Evolutionary conservation across 2,888 invertebrate genomes (phyloP).

Genomic region (Epinotia demarniana): DNA sequence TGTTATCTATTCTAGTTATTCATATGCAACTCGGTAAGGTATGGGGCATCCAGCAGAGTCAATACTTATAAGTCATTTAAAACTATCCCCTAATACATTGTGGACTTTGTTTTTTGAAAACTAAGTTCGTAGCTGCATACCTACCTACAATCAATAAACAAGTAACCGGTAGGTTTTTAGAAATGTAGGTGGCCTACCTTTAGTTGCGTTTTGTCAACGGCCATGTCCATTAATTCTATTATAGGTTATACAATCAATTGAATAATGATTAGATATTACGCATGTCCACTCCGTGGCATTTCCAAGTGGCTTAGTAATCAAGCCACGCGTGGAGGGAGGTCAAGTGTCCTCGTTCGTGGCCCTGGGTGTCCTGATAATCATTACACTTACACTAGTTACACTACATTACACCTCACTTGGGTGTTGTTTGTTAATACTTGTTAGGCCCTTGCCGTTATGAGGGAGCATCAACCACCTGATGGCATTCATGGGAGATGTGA

Average conservation of each 20-base stretch:
- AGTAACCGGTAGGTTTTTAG: no score
- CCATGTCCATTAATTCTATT: neutral
- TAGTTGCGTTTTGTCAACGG: neutral
- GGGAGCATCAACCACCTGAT: slow-evolving; percentile 14
- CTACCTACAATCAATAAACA: no score
- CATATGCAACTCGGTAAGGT: no score
- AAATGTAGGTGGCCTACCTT: no score
- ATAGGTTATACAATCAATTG: slow-evolving; percentile 16
- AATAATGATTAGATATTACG: slow-evolving; percentile 22
- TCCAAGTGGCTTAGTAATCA: slow-evolving; percentile 31
- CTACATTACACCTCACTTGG: neutral
- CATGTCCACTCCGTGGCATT: slow-evolving; percentile 25
- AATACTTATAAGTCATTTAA: no score
- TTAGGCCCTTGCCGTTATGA: slow-evolving; percentile 13
- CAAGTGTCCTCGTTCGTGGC: slow-evolving; percentile 32
- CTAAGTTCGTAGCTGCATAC: neutral
- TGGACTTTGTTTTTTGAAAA: neutral
- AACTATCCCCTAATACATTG: neutral
- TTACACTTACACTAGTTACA: slow-evolving; percentile 6
- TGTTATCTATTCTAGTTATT: no score
- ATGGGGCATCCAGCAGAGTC: no score
- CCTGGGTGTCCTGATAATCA: slow-evolving; percentile 29
- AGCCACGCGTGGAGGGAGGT: slow-evolving; percentile 33
- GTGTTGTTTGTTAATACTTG: slow-evolving; percentile 29
- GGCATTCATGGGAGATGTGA: neutral